Evolutionary conservation across 2,888 invertebrate genomes (phyloP), one percentile per base, ranked within the genome.

Genomic region (Protophormia terraenovae): DNA sequence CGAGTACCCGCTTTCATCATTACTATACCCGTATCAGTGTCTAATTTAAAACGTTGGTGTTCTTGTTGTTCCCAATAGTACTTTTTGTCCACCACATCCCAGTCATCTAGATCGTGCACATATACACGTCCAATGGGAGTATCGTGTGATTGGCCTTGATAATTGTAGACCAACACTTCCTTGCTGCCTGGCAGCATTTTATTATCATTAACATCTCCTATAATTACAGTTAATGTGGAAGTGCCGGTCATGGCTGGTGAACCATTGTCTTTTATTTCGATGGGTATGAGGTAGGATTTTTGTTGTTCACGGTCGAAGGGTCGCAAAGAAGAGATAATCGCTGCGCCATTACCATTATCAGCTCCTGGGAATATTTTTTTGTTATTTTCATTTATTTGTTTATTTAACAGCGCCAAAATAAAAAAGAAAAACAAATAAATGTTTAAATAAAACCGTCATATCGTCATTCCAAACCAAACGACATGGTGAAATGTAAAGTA

Each of bases 131-230:
- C 98, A 85, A 99, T 97, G 92, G 96, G 96, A 0, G 98, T 97
- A 88, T 97, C 97, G 80, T 96, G 97, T 75, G 97, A 96, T 93
- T 96, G 96, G 22, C 97, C 97, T 95, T 97, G 95, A 89, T 99
- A 99, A 93, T 98, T 98, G 93, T 99, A 99, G 14, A 99, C 98
- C 91, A 98, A 96, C 90, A 99, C 98, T 88, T 98, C 96, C 93
- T 99, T 99, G 58, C 97, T 96, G 22, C 99, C 99, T 10, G 98
- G 97, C 91, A 97, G 97, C 98, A 99, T 99, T 93, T 98, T 97
- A 93, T 99, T 98, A 93, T 99, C 99, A 92, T 99, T 99, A 47
- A 97, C 96, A 92, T 99, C 99, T 47, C 98, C 99, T 88, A 99
- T 98, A 78, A 98, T 97, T 41, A 99, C 97, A 0, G 98, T 98